Base-by-base conservation (phyloP, 2,888 invertebrate species). In the Megastigmus dorsalis region DNA sequence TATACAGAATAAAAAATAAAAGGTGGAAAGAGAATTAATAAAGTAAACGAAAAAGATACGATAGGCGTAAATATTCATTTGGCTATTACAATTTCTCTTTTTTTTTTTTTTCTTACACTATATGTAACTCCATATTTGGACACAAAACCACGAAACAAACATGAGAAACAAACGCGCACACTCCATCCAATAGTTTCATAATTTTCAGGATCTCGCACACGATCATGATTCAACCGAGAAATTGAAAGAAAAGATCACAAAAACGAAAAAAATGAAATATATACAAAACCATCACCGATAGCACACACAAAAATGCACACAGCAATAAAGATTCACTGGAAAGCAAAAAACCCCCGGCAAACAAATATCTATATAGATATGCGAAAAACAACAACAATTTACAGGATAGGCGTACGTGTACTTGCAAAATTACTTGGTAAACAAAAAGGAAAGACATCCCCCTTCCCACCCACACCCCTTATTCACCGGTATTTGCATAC, bases 41-140 rank as follows among this genome's bases (percentile, higher is more conserved):
- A 77, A 79, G 74, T 72, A 77, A 75, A 78, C 48, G 55, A 72
- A 76, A 73, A 75, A 74, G 75, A 77, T 73, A 77, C 73, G 77
- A 78, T 68, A 75, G 75, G 76, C 79, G 75, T 74, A 54, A 67
- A 63, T 62, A 57, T 79, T 80, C 75, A 77, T 79, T 78, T 76
- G 28, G 23, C 52, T n/a, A 59, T 50, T 52, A 13, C 23, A 28
- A 41, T 52, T 63, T 74, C 13, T 43, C 30, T 38, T 70, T 71
- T 28, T 62, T 60, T 60, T 48, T 69, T 30, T 50, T 57, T 10
- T 3, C n/a, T n/a, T n/a, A n/a, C n/a, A n/a, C n/a, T n/a, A n/a
- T n/a, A n/a, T n/a, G n/a, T n/a, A n/a, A 62, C 43, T 65, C 28
- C n/a, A n/a, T 23, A 63, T 50, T 69, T 52, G 15, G 70, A 36